These are phyloP conservation scores for Panzeria rudis DNA, from an alignment of 2,888 invertebrate genomes.

Conservation along the genomic window DNA sequence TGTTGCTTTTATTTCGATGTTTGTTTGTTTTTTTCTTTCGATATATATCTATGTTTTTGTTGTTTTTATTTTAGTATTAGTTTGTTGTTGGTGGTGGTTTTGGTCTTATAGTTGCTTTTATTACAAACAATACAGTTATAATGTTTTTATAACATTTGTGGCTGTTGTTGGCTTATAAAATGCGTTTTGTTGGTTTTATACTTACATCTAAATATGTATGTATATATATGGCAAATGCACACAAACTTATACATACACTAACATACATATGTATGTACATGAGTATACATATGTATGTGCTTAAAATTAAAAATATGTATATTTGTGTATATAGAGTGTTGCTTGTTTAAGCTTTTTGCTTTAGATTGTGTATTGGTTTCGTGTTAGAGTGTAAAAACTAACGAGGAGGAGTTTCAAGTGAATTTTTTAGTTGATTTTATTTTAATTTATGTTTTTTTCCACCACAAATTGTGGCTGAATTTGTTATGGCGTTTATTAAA, in stretches of 20 bases:
- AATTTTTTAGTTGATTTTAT: conserved; percentile 49
- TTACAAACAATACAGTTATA: conserved; percentile 71
- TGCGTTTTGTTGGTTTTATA: conserved; percentile 51
- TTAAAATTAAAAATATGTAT: not conserved
- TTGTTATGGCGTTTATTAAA: conserved; percentile 52
- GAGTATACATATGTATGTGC: not conserved
- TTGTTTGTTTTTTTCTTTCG: conserved; percentile 41
- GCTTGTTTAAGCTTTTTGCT: conserved; percentile 9
- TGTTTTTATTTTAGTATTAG: conserved; percentile 39
- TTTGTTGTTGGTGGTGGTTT: conserved; percentile 41
- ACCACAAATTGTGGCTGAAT: conserved; percentile 16
- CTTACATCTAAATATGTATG: not conserved
- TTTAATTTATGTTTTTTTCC: conserved; percentile 19
- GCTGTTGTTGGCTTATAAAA: conserved; percentile 37
- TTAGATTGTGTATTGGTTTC: conserved; percentile 40
- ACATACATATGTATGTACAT: not conserved
- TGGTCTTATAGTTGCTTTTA: conserved; percentile 32
- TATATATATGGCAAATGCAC: not conserved
- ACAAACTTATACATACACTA: not conserved
- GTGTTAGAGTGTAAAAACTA: conserved; percentile 50
- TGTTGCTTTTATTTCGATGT: conserved; percentile 58
- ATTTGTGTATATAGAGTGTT: conserved; percentile 6
- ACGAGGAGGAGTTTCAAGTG: conserved; percentile 70
- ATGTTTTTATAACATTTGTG: not conserved
- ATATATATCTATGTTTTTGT: conserved; percentile 26